Conservation (phyloP, 2,113 vertebrate species). For the Ptilonorhynchus violaceus region DNA sequence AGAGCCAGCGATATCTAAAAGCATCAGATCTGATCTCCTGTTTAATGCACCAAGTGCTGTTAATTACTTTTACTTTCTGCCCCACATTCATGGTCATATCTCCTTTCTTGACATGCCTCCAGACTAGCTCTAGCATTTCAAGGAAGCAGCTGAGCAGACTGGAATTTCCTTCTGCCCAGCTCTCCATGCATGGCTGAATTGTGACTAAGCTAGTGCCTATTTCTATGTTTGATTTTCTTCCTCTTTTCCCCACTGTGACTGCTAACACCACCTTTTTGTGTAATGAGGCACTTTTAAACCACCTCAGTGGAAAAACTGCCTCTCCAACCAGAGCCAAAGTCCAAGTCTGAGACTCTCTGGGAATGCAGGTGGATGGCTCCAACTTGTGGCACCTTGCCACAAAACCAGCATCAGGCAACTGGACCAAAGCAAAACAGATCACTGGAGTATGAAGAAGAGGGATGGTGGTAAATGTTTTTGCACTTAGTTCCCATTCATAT, state of each 20-base stretch:
- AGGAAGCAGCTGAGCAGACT: background rate
- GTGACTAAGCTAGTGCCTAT: background rate
- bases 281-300: background rate
- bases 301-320: background rate
- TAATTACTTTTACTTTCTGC: background rate
- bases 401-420: background rate
- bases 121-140: background rate
- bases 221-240: background rate
- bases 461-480: background rate
- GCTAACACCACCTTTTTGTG: background rate
- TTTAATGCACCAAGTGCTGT: background rate
- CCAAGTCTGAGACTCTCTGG: background rate
- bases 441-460: background rate
- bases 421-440: background rate
- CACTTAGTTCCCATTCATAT: background rate
- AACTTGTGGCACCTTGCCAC: background rate
- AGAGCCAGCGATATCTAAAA: background rate
- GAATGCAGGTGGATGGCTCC: background rate
- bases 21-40: background rate
- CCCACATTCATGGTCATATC: background rate
- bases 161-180: background rate
- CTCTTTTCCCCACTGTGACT: background rate
- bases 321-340: background rate
- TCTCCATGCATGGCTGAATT: background rate
- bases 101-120: background rate